phyloP scores from a whole-genome alignment of 92 coral and sea anemone genomes.

The Actinostola sp. region DNA sequence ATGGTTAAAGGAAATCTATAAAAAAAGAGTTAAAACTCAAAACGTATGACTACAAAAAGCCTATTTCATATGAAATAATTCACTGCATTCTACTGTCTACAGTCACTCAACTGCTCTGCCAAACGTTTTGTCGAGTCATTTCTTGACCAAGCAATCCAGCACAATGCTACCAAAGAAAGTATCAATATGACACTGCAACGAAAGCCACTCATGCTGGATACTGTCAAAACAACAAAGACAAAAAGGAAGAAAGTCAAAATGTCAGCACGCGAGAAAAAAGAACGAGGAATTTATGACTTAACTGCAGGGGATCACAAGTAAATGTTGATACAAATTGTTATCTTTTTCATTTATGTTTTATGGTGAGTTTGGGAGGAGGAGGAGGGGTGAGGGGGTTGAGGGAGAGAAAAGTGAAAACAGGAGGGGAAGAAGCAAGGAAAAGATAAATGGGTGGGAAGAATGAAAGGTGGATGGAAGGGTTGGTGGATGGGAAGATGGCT shows the following conservation, averaged over 20 bases:
- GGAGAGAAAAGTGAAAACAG: no score
- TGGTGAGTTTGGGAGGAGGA: no score
- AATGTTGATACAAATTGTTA: neutral
- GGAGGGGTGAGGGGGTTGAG: no score
- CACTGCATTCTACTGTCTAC: neutral
- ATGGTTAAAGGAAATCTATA: neutral
- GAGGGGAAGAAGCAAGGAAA: no score
- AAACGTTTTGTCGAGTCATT: slow-evolving; percentile 78
- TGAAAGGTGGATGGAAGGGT: no score
- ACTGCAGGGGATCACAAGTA: slow-evolving; percentile 82
- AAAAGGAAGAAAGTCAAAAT: slow-evolving; percentile 70
- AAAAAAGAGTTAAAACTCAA: neutral
- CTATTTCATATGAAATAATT: no score
- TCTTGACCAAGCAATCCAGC: slow-evolving; percentile 52
- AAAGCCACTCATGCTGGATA: slow-evolving; percentile 81
- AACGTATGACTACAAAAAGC: no score
- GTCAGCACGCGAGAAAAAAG: slow-evolving; percentile 77
- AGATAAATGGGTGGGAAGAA: no score
- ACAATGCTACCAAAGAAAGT: slow-evolving; percentile 23
- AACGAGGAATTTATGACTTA: slow-evolving; percentile 72
- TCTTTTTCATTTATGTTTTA: no score
- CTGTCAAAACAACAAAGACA: slow-evolving; percentile 26
- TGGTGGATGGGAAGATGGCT: no score
- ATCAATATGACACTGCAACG: slow-evolving; percentile 43
- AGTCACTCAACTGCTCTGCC: slow-evolving; percentile 79